Conservation (phyloP, 1,140 invertebrate species). For the Drosophila nikananu region DNA sequence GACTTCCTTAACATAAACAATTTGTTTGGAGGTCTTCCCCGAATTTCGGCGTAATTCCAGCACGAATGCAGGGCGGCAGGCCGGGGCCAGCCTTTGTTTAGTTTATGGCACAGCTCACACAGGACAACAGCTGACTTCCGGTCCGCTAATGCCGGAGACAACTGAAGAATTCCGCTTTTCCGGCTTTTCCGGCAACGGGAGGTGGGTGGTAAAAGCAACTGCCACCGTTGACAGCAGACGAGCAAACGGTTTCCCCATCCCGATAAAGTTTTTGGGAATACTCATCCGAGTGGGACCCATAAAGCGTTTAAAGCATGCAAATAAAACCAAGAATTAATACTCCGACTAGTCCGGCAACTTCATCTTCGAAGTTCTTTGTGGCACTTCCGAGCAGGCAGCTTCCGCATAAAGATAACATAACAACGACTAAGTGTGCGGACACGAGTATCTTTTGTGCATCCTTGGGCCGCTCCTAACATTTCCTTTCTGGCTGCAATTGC, state of each 20-base stretch:
- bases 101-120: slow-evolving; percentile 52
- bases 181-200: slow-evolving; percentile 11
- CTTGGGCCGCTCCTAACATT: slow-evolving; percentile 51
- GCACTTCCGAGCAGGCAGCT: slow-evolving; percentile 69
- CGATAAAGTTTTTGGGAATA: slow-evolving; percentile 55
- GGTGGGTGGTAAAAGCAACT: slow-evolving; percentile 19
- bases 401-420: slow-evolving; percentile 70
- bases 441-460: slow-evolving; percentile 55
- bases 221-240: slow-evolving; percentile 62
- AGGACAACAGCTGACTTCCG: slow-evolving; percentile 59
- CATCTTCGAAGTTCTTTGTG: slow-evolving; percentile 56
- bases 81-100: slow-evolving; percentile 56
- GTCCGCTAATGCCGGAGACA: slow-evolving; percentile 65
- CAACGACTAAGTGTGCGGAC: slow-evolving; percentile 39
- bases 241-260: slow-evolving; percentile 23
- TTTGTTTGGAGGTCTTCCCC: slow-evolving; percentile 54
- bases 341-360: slow-evolving; percentile 49
- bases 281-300: slow-evolving; percentile 42
- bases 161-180: slow-evolving; percentile 36
- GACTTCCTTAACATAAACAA: slow-evolving; percentile 74
- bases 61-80: slow-evolving; percentile 2
- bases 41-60: slow-evolving; percentile 33
- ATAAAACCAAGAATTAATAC: slow-evolving; percentile 52
- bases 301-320: slow-evolving; percentile 58
- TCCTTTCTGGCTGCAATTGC: slow-evolving; percentile 52